These are phyloP conservation scores for Corythaeola cristata DNA, from an alignment of 2,113 vertebrate species.

Conservation along the genomic window DNA sequence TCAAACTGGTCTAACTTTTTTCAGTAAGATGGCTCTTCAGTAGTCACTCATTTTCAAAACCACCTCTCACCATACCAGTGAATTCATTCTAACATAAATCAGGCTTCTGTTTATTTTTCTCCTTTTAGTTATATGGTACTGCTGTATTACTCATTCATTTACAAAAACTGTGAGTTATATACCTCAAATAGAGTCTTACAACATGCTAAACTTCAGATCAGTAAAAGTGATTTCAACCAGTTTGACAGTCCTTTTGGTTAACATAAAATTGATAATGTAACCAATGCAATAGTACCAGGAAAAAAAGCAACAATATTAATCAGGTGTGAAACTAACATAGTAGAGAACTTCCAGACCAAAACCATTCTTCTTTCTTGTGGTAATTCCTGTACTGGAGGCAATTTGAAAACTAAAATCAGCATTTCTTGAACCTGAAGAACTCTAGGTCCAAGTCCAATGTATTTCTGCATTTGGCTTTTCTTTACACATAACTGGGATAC, in stretches of 20 bases:
- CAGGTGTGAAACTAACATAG: background rate
- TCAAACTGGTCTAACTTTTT: background rate
- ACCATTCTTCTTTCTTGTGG: background rate
- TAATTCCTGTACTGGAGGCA: fast-evolving
- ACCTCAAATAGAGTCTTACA: background rate
- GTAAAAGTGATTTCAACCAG: background rate
- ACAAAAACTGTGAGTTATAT: background rate
- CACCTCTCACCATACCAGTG: background rate
- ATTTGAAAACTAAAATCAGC: background rate
- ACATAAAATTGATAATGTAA: background rate
- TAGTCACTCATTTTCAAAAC: background rate
- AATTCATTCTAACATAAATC: background rate
- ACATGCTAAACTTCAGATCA: background rate
- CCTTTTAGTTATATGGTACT: background rate
- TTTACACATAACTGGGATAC: background rate
- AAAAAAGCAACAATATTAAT: background rate
- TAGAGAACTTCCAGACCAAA: background rate
- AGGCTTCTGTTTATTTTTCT: background rate
- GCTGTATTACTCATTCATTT: background rate
- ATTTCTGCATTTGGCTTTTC: background rate
- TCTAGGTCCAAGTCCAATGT: fast-evolving
- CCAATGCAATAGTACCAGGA: background rate
- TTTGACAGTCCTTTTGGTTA: background rate
- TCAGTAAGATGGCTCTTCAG: background rate
- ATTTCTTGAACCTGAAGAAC: background rate